A percentile compares a stretch with the other conserved stretches of the same genome.
These are phyloP conservation scores for Mirounga angustirostris DNA, from an alignment of 2,113 vertebrate genomes.

Conservation along the genomic window DNA sequence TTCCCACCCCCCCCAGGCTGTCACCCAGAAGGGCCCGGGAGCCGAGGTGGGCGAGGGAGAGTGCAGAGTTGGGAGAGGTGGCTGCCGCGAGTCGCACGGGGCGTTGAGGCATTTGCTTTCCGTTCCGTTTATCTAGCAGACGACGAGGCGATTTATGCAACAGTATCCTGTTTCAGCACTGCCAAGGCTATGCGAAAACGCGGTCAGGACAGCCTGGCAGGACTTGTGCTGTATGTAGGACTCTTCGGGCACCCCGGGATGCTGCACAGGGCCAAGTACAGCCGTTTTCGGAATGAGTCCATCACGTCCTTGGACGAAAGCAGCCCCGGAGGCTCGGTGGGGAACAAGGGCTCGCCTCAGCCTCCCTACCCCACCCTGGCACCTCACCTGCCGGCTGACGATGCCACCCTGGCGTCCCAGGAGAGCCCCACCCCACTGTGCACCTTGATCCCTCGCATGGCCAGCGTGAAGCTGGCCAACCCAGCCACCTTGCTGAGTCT, in stretches of 20 bases:
- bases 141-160: conserved; percentile 79
- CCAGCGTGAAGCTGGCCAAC: conserved; percentile 91
- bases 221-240: conserved; percentile 88
- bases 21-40: not conserved
- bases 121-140: conserved; percentile 60
- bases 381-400: conserved; percentile 82
- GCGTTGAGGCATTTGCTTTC: conserved; percentile 70
- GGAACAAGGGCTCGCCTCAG: conserved; percentile 86
- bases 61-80: conserved; percentile 37
- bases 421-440: conserved; percentile 90
- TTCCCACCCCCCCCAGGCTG: not conserved
- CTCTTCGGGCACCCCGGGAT: conserved; percentile 91
- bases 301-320: conserved; percentile 92
- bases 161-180: conserved; percentile 70
- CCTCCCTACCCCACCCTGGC: conserved; percentile 78
- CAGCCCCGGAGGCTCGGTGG: conserved; percentile 83
- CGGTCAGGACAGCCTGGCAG: conserved; percentile 85
- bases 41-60: not conserved
- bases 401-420: conserved; percentile 85
- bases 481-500: conserved; percentile 87
- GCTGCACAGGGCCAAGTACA: conserved; percentile 97
- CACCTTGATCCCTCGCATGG: conserved; percentile 92
- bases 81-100: not conserved
- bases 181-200: conserved; percentile 93
- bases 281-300: conserved; percentile 95